Percentiles rank a stretch among this genome's conserved stretches.
Evolutionary conservation across 2,113 vertebrate genomes (phyloP).

Genomic region (Grallaria varia): DNA sequence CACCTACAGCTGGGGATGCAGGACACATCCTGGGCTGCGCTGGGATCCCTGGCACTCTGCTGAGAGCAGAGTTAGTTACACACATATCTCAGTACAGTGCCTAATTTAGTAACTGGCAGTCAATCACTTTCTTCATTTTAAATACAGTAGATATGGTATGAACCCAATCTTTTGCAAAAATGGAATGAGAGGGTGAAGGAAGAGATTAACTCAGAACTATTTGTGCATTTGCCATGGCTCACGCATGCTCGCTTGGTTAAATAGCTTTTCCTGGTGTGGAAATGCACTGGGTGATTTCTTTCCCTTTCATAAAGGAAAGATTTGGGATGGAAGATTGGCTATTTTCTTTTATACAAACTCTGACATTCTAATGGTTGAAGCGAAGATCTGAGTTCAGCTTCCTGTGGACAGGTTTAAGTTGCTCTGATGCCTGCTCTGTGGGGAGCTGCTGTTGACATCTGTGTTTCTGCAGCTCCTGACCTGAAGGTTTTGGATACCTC

Average conservation of each 20-base stretch:
- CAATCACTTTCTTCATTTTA: conserved; percentile 37
- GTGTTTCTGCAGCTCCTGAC: not conserved
- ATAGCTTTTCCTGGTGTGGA: conserved; percentile 53
- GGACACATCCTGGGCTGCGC: not conserved
- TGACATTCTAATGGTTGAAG: not conserved
- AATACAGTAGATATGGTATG: not conserved
- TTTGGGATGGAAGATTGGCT: conserved; percentile 47
- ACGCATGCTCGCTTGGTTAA: conserved; percentile 32
- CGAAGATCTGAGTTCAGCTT: not conserved
- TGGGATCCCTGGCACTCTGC: not conserved
- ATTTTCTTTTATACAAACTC: conserved; percentile 39
- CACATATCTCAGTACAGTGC: not conserved
- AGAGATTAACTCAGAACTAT: conserved; percentile 44
- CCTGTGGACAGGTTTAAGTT: not conserved
- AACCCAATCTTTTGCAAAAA: conserved; percentile 34
- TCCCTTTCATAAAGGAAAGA: conserved; percentile 60
- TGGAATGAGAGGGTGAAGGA: conserved; percentile 1
- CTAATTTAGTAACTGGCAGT: conserved; percentile 42
- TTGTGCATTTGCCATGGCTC: conserved; percentile 49
- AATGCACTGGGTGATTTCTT: conserved; percentile 48
- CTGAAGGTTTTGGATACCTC: not conserved
- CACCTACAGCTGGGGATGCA: not conserved
- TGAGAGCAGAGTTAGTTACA: not conserved
- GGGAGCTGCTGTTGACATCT: not conserved
- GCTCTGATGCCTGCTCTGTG: not conserved